Conservation (phyloP, 2,797 vertebrate species). For the Tokudaia muenninki region DNA sequence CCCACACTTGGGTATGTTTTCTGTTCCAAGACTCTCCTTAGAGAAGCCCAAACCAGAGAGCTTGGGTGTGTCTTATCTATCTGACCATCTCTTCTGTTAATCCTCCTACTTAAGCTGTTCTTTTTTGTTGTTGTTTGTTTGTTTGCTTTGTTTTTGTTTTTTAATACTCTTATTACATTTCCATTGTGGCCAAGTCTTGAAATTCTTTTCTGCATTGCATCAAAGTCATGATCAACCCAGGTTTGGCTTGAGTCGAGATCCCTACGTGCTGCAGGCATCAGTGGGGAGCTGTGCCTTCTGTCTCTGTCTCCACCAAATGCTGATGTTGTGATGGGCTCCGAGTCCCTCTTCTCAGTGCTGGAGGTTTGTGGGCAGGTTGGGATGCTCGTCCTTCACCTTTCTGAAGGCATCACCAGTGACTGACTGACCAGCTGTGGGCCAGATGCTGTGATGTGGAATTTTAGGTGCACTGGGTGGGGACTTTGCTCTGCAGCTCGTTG, state of each 20-base stretch:
- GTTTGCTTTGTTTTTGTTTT: too few species aligned
- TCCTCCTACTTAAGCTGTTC: not conserved
- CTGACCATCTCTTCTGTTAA: not conserved
- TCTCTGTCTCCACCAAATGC: not conserved
- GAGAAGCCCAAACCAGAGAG: not conserved
- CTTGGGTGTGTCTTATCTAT: not conserved
- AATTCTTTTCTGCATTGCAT: not conserved
- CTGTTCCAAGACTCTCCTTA: not conserved
- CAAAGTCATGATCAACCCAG: not conserved
- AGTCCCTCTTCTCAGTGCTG: not conserved
- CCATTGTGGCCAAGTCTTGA: not conserved
- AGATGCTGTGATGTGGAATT: not conserved
- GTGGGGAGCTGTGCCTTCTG: not conserved
- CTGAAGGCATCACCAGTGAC: not conserved
- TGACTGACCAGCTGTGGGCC: not conserved
- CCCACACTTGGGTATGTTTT: not conserved
- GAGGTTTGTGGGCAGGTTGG: too few species aligned
- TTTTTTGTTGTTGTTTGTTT: too few species aligned
- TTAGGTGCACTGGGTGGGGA: not conserved
- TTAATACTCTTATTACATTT: not conserved
- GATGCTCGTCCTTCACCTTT: not conserved
- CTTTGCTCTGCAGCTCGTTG: not conserved
- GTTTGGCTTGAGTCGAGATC: not conserved
- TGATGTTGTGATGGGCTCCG: not conserved
- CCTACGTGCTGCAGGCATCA: not conserved